phyloP scores from a whole-genome alignment of 2,113 vertebrate species.

The Leptocoma aspasia region DNA sequence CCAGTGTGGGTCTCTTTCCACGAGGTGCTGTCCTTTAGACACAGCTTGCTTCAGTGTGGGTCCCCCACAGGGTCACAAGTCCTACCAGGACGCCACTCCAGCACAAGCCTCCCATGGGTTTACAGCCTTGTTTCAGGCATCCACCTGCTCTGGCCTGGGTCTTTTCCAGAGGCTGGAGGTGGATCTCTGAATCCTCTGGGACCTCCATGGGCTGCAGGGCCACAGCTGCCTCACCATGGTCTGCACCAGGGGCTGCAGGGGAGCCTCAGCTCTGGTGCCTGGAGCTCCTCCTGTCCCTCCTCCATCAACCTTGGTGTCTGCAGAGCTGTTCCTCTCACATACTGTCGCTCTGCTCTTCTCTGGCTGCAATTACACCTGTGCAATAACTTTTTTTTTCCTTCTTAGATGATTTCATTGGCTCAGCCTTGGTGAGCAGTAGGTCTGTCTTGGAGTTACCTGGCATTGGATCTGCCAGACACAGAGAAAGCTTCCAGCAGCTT shows the following conservation, averaged over 20 bases:
- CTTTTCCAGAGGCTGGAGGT: background rate
- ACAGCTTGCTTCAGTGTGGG: background rate
- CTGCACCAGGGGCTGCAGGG: background rate
- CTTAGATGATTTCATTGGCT: background rate
- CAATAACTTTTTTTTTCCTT: too few relatives aligned
- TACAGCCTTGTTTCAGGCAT: background rate
- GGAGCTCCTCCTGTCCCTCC: background rate
- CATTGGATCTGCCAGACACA: background rate
- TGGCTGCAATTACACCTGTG: background rate
- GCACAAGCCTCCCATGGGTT: accelerated
- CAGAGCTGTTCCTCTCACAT: background rate
- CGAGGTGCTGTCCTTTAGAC: background rate
- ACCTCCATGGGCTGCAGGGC: background rate
- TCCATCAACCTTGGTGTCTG: background rate
- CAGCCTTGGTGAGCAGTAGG: accelerated
- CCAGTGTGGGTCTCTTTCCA: background rate
- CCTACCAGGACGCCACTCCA: background rate
- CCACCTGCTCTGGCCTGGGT: background rate
- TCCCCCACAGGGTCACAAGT: background rate
- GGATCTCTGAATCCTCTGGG: background rate
- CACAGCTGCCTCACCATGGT: background rate
- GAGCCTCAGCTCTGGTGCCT: background rate
- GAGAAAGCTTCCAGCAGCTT: background rate
- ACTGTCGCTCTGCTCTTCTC: accelerated
- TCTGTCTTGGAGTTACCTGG: background rate